Percentiles rank a stretch among this genome's conserved stretches.
Conservation (phyloP, 2,797 vertebrate species). For the Setipinna tenuifilis region DNA sequence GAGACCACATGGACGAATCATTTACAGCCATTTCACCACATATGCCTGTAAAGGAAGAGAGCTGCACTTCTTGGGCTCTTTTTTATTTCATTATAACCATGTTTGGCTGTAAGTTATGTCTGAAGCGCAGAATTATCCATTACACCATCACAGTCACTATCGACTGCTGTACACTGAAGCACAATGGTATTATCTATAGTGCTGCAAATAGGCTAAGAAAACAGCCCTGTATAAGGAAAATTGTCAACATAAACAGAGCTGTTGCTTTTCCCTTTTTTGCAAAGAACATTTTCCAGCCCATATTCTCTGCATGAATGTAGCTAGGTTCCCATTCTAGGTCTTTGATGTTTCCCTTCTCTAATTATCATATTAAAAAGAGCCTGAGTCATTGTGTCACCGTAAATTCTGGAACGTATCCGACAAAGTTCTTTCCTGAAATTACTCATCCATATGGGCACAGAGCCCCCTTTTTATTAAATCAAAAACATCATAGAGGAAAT, state of each 20-base stretch:
- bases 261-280: conserved; percentile 15
- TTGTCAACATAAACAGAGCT: not conserved
- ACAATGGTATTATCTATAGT: not conserved
- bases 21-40: conserved; percentile 42
- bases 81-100: not conserved
- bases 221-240: not conserved
- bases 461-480: conserved; percentile 56
- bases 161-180: not conserved
- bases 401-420: conserved; percentile 46
- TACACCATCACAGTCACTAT: not conserved
- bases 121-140: not conserved
- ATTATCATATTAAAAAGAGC: conserved; percentile 45
- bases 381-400: conserved; percentile 51
- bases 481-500: conserved; percentile 63
- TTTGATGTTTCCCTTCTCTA: conserved; percentile 52
- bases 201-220: not conserved
- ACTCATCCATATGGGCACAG: conserved; percentile 47
- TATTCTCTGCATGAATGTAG: not conserved
- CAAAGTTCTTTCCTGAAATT: conserved; percentile 43
- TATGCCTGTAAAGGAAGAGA: conserved; percentile 18
- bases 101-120: conserved; percentile 6
- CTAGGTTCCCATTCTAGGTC: conserved; percentile 16
- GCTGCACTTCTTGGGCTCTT: not conserved
- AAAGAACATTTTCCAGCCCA: not conserved
- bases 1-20: conserved; percentile 47